Percentiles rank a stretch among this genome's conserved stretches.
Conservation (phyloP, 2,113 vertebrate species). For the Hemichromis elongatus region DNA sequence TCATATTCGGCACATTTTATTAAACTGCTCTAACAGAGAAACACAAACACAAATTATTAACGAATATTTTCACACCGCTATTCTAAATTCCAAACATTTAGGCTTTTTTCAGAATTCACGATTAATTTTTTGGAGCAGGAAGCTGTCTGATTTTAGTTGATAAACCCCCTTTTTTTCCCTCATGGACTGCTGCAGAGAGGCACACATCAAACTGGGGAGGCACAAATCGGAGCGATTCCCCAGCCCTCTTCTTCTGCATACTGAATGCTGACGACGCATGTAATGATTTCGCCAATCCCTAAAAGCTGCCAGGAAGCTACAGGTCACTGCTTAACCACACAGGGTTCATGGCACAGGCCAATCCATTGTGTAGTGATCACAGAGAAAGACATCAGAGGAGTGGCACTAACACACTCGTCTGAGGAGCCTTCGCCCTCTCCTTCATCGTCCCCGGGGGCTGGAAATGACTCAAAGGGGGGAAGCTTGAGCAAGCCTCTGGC, state of each 20-base stretch:
- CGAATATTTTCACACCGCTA: not conserved
- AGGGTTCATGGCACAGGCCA: conserved; percentile 64
- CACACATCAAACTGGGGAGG: conserved; percentile 39
- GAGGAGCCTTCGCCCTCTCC: conserved; percentile 83
- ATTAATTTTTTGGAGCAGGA: not conserved
- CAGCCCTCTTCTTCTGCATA: conserved; percentile 37
- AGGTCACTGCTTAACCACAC: conserved; percentile 72
- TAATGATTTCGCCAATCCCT: conserved; percentile 67
- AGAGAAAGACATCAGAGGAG: conserved; percentile 86
- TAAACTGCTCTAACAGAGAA: not conserved
- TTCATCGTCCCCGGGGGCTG: conserved; percentile 85
- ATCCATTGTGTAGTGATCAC: conserved; percentile 76
- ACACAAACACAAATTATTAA: not conserved
- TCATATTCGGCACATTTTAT: not conserved
- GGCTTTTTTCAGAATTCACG: not conserved
- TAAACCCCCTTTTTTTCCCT: not conserved
- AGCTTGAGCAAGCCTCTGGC: conserved; percentile 86
- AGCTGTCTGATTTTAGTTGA: not conserved
- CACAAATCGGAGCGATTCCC: conserved; percentile 32
- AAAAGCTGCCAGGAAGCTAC: conserved; percentile 46
- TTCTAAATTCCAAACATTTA: not conserved
- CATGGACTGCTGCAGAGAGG: conserved; percentile 12
- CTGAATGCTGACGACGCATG: conserved; percentile 68
- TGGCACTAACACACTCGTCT: conserved; percentile 87
- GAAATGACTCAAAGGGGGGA: conserved; percentile 81